Base-by-base conservation (phyloP, 2,113 vertebrate genomes). In the Pleuronectes platessa region DNA sequence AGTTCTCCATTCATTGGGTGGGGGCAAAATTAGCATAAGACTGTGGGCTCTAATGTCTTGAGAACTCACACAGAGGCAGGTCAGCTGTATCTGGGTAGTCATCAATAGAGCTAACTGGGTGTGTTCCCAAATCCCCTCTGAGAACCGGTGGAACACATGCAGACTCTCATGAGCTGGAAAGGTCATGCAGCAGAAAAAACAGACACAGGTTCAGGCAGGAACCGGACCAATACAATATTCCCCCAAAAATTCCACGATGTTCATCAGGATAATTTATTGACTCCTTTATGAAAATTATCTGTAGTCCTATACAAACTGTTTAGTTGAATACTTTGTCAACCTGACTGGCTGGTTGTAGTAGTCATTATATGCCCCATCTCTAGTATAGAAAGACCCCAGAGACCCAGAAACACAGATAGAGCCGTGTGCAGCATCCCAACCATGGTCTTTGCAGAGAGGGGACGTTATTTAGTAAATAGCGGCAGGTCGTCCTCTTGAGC, bases 1-100 rank as follows among this genome's bases (percentile, higher is more conserved):
- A 82, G 79, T 79, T 47, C 20, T 70, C 67, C 55, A 42, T 76
- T 73, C 11, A 13, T 8, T 61, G 67, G 65, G 15, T 12, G 76
- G 68, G 12, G 4, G 20, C 27, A 59, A 35, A 77, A 90, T 92
- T 84, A 86, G 81, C 83, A 83, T 78, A 79, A 81, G 67, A 61
- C 13, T 76, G 80, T 68, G 67, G 51, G 64, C 79, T 86, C 86
- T 88, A 83, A 86, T 90, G 83, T 71, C 54, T 17, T 5, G 63
- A 68, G 66, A 78, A 63, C 68, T 84, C 71, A 63, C 5, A 35
- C 64, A 35, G 78, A 74, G 68, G 61, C 67, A 66, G 86, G 79
- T 90, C 88, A 82, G 60, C 83, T 65, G 56, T 76, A 88, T 85
- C 81, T 86, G 79, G 74, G 79, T 56, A 54, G 69, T 62, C 83